These are phyloP conservation scores for Oreamnos americanus DNA, from an alignment of 2,113 vertebrate species.

Conservation along the genomic window DNA sequence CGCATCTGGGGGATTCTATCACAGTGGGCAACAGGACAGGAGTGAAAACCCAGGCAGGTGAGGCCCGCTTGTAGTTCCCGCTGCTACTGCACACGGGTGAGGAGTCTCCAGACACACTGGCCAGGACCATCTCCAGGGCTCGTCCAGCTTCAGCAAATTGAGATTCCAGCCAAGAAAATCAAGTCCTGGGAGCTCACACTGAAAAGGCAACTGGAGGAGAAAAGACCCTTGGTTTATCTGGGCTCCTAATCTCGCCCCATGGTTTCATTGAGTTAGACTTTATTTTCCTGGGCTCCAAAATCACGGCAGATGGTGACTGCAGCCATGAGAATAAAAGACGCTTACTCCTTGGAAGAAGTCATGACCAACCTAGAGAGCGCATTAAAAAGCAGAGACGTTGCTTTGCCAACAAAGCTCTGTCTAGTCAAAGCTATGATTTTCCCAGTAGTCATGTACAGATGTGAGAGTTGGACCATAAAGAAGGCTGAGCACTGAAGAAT, in stretches of 20 bases:
- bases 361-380: not conserved
- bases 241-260: not conserved
- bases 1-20: not conserved
- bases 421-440: not conserved
- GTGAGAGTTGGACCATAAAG: not conserved
- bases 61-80: rapidly evolving
- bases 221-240: rapidly evolving
- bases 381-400: not conserved
- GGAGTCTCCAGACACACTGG: not conserved
- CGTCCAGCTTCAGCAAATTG: too few species aligned
- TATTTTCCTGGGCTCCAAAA: not conserved
- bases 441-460: not conserved
- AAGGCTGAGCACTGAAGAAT: not conserved
- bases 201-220: not conserved
- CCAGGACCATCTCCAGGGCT: not conserved
- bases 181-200: rapidly evolving
- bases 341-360: not conserved
- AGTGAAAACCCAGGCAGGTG: not conserved
- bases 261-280: not conserved
- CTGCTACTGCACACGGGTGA: too few species aligned
- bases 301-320: not conserved
- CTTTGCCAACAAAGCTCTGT: not conserved
- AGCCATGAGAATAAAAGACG: not conserved
- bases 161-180: not conserved
- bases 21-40: rapidly evolving